phyloP scores from a whole-genome alignment of 2,888 invertebrate genomes.

The Leptinotarsa peninsularis region DNA sequence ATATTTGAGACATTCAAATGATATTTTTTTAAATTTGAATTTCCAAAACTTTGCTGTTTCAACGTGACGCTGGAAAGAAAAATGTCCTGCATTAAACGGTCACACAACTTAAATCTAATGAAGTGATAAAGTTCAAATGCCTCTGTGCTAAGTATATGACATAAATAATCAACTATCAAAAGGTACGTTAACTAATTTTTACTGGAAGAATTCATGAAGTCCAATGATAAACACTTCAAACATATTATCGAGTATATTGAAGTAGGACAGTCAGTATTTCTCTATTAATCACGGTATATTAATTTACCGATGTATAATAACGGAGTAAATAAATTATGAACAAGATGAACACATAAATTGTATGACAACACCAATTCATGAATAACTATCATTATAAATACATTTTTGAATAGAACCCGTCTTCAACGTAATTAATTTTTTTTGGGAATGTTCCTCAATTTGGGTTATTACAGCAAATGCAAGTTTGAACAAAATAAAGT shows the following conservation, averaged over 20 bases:
- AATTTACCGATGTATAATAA: conserved; percentile 11
- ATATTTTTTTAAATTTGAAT: too few relatives aligned
- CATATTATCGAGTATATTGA: neutral
- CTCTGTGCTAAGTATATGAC: too few relatives aligned
- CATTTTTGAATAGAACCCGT: neutral
- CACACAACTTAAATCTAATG: too few relatives aligned
- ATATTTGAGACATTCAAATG: too few relatives aligned
- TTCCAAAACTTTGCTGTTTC: too few relatives aligned
- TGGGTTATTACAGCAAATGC: too few relatives aligned
- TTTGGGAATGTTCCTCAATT: neutral
- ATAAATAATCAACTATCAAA: too few relatives aligned
- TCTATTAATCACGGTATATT: conserved; percentile 9
- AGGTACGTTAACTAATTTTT: neutral
- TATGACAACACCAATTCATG: conserved; percentile 13
- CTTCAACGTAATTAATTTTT: neutral
- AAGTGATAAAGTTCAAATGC: too few relatives aligned
- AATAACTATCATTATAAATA: neutral
- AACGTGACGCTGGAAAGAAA: too few relatives aligned
- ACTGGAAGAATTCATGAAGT: neutral
- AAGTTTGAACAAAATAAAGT: too few relatives aligned
- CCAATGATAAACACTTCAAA: neutral
- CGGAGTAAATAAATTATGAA: conserved; percentile 15
- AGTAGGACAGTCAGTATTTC: conserved; percentile 2
- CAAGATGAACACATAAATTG: conserved; percentile 18
- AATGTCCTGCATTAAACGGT: too few relatives aligned